Evolutionary conservation across 1,140 invertebrate genomes (phyloP).

Genomic region (Sycobia sp.): DNA sequence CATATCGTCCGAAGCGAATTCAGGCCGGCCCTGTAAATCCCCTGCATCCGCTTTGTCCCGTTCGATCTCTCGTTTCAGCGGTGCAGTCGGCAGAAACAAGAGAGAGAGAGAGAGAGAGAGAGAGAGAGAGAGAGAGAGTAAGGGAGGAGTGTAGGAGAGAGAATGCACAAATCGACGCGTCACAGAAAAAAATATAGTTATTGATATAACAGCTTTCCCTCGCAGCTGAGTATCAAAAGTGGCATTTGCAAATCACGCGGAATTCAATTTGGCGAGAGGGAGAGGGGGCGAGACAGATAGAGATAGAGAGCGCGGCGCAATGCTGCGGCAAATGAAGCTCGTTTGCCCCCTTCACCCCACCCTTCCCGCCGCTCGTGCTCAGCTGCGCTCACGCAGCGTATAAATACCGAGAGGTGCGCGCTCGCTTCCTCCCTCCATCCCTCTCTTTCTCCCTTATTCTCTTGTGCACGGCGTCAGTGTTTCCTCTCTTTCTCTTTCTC

Average conservation of each 20-base stretch:
- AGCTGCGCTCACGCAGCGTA: no score
- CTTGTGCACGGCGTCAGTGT: neutral
- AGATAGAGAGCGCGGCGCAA: neutral
- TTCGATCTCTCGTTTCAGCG: no score
- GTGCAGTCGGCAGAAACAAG: no score
- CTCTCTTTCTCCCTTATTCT: neutral
- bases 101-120: neutral
- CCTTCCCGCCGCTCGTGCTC: no score
- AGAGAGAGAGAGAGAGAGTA: neutral
- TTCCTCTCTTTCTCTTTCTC: neutral
- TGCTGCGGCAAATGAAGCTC: conserved; percentile 33
- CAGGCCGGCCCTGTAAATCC: no score
- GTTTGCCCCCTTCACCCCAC: no score
- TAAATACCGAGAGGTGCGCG: conserved; percentile 26
- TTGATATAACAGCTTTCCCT: conserved; percentile 15
- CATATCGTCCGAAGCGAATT: no score
- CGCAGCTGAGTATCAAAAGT: conserved; percentile 10
- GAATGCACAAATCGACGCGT: no score
- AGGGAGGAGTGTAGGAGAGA: no score
- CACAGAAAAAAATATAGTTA: neutral
- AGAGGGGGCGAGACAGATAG: neutral
- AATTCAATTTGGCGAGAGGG: conserved; percentile 21
- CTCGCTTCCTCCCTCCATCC: conserved; percentile 1
- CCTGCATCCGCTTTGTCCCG: no score
- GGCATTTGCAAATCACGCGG: conserved; percentile 29